phyloP scores from a whole-genome alignment of 2,888 invertebrate species.

The Caenorhabditis sinica region DNA sequence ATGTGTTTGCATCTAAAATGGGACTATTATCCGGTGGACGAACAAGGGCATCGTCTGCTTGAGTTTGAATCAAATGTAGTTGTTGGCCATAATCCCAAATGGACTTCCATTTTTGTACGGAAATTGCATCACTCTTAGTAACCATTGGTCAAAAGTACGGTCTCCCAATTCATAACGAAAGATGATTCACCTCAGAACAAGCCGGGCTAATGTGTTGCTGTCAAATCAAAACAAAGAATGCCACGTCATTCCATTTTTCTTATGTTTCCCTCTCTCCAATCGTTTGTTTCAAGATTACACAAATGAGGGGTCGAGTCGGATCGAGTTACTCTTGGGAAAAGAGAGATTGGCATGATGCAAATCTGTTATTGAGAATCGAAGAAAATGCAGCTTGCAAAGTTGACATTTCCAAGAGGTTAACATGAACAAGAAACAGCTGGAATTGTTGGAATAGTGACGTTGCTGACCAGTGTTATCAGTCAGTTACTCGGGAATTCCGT shows the following conservation, averaged over 20 bases:
- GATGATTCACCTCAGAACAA: background rate
- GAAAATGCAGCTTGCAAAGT: background rate
- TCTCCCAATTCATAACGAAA: background rate
- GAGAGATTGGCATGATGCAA: conserved; percentile 33
- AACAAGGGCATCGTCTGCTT: too few relatives aligned
- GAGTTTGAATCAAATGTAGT: too few relatives aligned
- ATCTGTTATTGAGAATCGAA: conserved; percentile 14
- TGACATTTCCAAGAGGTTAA: background rate
- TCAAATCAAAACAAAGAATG: background rate
- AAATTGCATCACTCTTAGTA: conserved; percentile 37
- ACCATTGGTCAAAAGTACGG: conserved; percentile 1
- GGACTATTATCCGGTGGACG: too few relatives aligned
- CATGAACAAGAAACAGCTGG: conserved; percentile 11
- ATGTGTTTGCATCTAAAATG: background rate
- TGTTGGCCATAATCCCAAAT: too few relatives aligned
- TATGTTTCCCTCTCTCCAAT: conserved; percentile 12
- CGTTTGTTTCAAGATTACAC: conserved; percentile 25
- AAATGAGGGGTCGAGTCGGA: conserved; percentile 16
- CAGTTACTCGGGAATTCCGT: background rate
- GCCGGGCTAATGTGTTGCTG: background rate
- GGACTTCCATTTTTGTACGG: too few relatives aligned
- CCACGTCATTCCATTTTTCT: conserved; percentile 33
- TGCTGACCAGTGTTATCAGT: conserved; percentile 19
- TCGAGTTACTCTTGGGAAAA: conserved; percentile 38
- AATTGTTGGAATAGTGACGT: background rate